phyloP scores from a whole-genome alignment of 2,797 vertebrate species.

The Galaxias olidus region DNA sequence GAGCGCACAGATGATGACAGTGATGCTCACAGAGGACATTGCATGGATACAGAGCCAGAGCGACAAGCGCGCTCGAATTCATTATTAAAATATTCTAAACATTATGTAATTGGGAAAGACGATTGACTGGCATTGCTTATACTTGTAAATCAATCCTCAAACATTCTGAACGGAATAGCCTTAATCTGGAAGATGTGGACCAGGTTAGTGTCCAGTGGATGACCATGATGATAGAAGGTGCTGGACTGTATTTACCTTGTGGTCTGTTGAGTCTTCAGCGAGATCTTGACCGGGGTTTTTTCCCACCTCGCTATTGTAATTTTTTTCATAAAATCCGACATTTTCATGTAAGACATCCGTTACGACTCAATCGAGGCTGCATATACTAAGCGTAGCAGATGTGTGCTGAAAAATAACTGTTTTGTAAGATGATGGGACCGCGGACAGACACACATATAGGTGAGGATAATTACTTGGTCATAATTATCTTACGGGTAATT shows the following conservation, averaged over 20 bases:
- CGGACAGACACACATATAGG: constrained; percentile 52
- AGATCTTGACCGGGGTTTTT: constrained; percentile 15
- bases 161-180: too few species aligned
- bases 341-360: constrained; percentile 31
- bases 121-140: not conserved
- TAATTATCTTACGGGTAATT: not conserved
- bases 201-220: not conserved
- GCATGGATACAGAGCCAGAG: constrained; percentile 12
- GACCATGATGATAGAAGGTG: constrained; percentile 20
- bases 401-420: constrained; percentile 37
- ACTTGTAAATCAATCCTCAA: not conserved
- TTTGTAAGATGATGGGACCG: constrained; percentile 66
- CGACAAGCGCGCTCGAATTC: not conserved
- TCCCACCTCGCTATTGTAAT: constrained; percentile 29
- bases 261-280: constrained; percentile 14
- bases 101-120: not conserved
- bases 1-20: constrained; percentile 23
- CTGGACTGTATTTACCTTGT: constrained; percentile 8
- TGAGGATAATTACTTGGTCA: constrained; percentile 25
- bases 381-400: constrained; percentile 38
- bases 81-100: not conserved
- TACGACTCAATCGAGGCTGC: constrained; percentile 26
- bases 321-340: constrained; percentile 41
- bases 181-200: not conserved
- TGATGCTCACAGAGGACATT: constrained; percentile 45